phyloP scores from a whole-genome alignment of 2,113 vertebrate species.

The Notarius lentiginosus region DNA sequence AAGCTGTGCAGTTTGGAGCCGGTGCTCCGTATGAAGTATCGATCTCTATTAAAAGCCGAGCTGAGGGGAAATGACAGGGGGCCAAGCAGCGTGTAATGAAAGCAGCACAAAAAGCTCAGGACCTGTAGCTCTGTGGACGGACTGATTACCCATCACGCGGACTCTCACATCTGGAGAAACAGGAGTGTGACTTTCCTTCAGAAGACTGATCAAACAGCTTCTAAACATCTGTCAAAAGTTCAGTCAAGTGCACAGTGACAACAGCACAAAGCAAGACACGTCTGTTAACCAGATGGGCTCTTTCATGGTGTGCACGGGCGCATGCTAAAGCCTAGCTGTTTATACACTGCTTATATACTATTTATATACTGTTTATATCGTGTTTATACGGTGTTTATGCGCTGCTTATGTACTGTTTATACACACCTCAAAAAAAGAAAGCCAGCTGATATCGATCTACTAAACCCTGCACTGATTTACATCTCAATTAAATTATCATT shows the following conservation, averaged over 20 bases:
- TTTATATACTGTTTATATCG: no score
- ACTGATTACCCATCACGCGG: background rate
- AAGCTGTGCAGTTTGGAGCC: background rate
- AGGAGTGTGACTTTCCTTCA: background rate
- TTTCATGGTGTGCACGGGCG: background rate
- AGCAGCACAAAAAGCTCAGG: background rate
- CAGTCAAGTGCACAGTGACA: background rate
- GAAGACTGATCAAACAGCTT: background rate
- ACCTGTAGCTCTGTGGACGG: background rate
- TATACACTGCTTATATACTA: no score
- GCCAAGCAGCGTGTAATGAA: background rate
- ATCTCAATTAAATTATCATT: background rate
- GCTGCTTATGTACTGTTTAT: no score
- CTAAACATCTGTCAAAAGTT: background rate
- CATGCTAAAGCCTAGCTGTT: background rate
- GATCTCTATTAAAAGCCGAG: conserved; percentile 17
- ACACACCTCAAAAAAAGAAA: no score
- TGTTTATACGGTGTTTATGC: no score
- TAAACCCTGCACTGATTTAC: background rate
- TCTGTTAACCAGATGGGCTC: background rate
- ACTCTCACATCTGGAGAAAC: background rate
- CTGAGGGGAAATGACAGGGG: conserved; percentile 20
- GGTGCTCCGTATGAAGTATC: conserved; percentile 13
- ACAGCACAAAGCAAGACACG: background rate
- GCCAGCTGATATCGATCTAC: no score